Evolutionary conservation across 2,888 invertebrate genomes (phyloP), one percentile per base, ranked within the genome.

Genomic region (Lysandra coridon): DNA sequence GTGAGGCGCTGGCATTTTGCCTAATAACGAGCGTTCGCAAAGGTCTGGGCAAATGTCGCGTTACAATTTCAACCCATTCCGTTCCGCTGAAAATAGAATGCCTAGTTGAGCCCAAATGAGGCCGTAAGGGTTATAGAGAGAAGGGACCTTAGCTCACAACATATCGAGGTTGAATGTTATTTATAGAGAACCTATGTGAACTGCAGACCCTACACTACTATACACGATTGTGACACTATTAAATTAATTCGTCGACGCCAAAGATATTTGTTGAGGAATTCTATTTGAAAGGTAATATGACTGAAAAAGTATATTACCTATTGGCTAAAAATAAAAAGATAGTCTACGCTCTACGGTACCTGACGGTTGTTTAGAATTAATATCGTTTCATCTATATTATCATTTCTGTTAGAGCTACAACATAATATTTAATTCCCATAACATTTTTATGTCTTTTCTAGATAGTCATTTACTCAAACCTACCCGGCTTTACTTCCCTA

Each of bases 1-100:
- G 80, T 79, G 78, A 80, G 78, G 79, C 64, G 12, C 73, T 79
- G 79, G 76, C 80, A 80, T 80, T 80, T 80, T 73, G 78, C 75
- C 73, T 73, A 73, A 78, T 75, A 64, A 76, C 75, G 60, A 74
- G 75, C 75, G 44, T 49, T 75, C 44, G 75, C 79, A 79, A 79
- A 79, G 74, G 79, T 79, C 75, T 64, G 75, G 64, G 44, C 75
- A 79, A 79, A 79, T 79, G 79, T 75, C 79, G 75, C 79, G 79
- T 75, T 79, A 75, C 79, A 79, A 62, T 79, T 79, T 75, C 62
- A 62, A 79, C n/a, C 62, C 44, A 53, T 57, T 53, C 76, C 49
- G 62, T 74, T 74, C 62, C 57, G 75, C 79, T 79, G 17, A 76
- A 57, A 76, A 57, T 57, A 76, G 75, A 75, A 75, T 57, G 33